A percentile compares a stretch with the other conserved stretches of the same genome.
These are phyloP conservation scores for Neomorphus geoffroyi DNA, from an alignment of 2,797 vertebrate genomes.

Conservation along the genomic window DNA sequence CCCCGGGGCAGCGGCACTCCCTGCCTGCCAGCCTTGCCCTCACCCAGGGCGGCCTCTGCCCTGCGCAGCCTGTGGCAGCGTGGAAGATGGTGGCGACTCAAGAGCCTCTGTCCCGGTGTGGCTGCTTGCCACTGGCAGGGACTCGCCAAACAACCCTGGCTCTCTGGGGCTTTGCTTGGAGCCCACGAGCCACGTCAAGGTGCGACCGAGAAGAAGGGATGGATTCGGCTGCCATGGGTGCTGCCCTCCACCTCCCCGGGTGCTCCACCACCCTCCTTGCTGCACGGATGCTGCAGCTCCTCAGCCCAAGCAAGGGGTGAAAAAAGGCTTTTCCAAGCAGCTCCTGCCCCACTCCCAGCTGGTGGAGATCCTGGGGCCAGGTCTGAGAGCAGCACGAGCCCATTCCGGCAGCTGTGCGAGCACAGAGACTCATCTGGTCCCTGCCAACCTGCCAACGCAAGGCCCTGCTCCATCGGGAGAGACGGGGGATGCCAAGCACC, in stretches of 20 bases:
- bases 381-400: neutral
- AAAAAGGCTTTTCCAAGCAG: neutral
- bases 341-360: rapidly evolving
- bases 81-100: no score
- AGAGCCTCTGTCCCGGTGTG: rapidly evolving
- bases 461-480: neutral
- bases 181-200: rapidly evolving
- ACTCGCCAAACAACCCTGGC: rapidly evolving
- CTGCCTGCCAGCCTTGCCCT: neutral
- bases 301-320: no score
- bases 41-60: no score
- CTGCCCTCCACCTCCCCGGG: neutral
- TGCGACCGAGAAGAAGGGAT: neutral
- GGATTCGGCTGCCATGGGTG: neutral
- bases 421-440: rapidly evolving
- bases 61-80: no score
- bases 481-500: rapidly evolving
- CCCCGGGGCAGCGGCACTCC: neutral
- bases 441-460: rapidly evolving
- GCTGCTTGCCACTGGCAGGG: rapidly evolving
- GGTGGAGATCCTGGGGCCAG: rapidly evolving
- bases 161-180: neutral
- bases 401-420: neutral
- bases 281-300: neutral
- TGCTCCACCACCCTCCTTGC: neutral